Evolutionary conservation across 2,113 vertebrate species (phyloP).

Genomic region (Xiphophorus hellerii): DNA sequence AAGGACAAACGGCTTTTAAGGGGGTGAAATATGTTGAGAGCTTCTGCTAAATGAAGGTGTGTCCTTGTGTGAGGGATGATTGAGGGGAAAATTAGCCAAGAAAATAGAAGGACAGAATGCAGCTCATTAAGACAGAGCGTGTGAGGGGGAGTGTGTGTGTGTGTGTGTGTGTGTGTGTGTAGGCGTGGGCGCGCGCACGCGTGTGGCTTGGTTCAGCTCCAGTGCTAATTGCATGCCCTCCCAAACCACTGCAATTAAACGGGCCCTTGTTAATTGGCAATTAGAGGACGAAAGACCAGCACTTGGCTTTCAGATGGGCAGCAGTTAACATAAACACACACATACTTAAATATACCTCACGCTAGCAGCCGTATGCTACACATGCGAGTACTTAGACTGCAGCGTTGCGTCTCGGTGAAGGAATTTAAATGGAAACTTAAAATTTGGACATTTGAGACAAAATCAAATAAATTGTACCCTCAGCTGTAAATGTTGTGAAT

Average conservation of each 20-base stretch:
- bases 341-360: slow-evolving; percentile 21
- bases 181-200: too few species aligned
- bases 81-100: slow-evolving; percentile 17
- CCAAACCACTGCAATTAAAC: slow-evolving; percentile 70
- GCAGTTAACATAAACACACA: slow-evolving; percentile 34
- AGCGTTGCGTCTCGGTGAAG: slow-evolving; percentile 13
- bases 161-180: slow-evolving; percentile 10
- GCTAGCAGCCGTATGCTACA: slow-evolving; percentile 25
- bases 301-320: slow-evolving; percentile 51
- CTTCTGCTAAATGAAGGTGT: slow-evolving; percentile 24
- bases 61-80: slow-evolving; percentile 21
- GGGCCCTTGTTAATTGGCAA: slow-evolving; percentile 71
- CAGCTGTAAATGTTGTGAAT: too few species aligned
- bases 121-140: slow-evolving; percentile 52
- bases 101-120: slow-evolving; percentile 33
- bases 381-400: background rate
- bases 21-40: slow-evolving; percentile 18
- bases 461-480: background rate
- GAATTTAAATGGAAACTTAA: slow-evolving; percentile 3
- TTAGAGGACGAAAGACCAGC: slow-evolving; percentile 63
- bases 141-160: slow-evolving; percentile 18
- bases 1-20: slow-evolving; percentile 1
- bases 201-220: slow-evolving; percentile 56
- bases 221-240: slow-evolving; percentile 69
- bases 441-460: slow-evolving; percentile 17